Evolutionary conservation across 2,797 vertebrate genomes (phyloP), one percentile per base, ranked within the genome.

Genomic region (Tenualosa ilisha): DNA sequence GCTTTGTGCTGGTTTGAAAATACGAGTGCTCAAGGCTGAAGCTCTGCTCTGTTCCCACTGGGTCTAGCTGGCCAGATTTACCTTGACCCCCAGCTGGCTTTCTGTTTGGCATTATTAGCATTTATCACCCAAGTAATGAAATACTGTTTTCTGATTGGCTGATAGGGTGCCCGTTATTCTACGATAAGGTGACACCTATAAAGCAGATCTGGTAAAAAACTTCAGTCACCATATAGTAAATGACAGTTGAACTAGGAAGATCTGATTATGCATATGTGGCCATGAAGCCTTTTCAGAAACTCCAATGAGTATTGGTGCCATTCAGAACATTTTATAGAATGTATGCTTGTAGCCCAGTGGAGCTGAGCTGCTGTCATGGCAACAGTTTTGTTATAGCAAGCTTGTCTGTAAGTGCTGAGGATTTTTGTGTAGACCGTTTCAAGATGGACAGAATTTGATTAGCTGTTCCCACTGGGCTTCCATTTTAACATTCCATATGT

Each of bases 321-420:
- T 37, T 72, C 11, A 37, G 65, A 24, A 17, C 26, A 72, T 72
- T 72, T 31, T 13, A 72, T 12, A 51, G 1, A 50, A 7, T 6
- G 49, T 9, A 31, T 72, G 65, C 26, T 2, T 40, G 37, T 31
- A 72, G 31, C 24, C 63, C 63, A 26, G 37, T 72, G 72, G 72
- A 79, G 72, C 37, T 8, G 2, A 20, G 40, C 15, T 46, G 72
- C 40, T 79, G 72, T 79, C 37, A 79, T 43, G 37, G 7, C 72
- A 79, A 79, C 72, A 22, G 40, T 46, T 43, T 46, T 79, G 37
- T 79, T 79, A 40, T 79, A 40, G 40, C 72, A 79, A 79, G 72
- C 72, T 43, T 3, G 72, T 31, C n/a, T 13, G 65, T 13, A 12
- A 72, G 65, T 40, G 31, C 31, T 1, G 11, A 0, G 37, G n/a